Evolutionary conservation across 2,113 vertebrate species (phyloP).

Genomic region (Ia io): DNA sequence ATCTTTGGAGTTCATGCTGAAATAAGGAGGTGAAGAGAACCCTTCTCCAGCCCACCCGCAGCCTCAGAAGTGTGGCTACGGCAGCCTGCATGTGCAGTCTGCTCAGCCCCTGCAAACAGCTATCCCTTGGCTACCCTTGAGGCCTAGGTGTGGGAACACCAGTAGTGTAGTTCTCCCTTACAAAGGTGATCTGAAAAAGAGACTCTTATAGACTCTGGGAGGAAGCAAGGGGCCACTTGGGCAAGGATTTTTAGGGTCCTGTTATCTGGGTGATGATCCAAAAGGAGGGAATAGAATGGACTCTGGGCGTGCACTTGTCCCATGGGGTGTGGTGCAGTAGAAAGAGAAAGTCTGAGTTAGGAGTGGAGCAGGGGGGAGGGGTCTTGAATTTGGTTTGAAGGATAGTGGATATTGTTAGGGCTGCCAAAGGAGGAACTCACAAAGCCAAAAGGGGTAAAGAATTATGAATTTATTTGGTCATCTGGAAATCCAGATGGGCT

Average conservation of each 20-base stretch:
- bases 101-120: neutral
- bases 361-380: neutral
- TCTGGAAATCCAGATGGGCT: too few relatives aligned
- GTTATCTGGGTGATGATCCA: neutral
- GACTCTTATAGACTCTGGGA: neutral
- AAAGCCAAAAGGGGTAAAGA: too few relatives aligned
- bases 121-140: neutral
- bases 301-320: neutral
- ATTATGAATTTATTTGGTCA: too few relatives aligned
- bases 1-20: neutral
- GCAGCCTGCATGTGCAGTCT: neutral
- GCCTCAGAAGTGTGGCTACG: fast-evolving
- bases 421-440: too few relatives aligned
- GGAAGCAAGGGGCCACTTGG: neutral
- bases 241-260: neutral
- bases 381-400: neutral
- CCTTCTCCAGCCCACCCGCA: neutral
- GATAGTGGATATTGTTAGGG: too few relatives aligned
- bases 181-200: neutral
- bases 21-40: neutral
- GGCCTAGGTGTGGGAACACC: neutral
- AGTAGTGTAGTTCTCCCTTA: neutral
- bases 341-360: neutral
- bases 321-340: neutral
- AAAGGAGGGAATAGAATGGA: neutral